Evolutionary conservation across 2,113 vertebrate species (phyloP).

Genomic region (Poeciliopsis retropinna): DNA sequence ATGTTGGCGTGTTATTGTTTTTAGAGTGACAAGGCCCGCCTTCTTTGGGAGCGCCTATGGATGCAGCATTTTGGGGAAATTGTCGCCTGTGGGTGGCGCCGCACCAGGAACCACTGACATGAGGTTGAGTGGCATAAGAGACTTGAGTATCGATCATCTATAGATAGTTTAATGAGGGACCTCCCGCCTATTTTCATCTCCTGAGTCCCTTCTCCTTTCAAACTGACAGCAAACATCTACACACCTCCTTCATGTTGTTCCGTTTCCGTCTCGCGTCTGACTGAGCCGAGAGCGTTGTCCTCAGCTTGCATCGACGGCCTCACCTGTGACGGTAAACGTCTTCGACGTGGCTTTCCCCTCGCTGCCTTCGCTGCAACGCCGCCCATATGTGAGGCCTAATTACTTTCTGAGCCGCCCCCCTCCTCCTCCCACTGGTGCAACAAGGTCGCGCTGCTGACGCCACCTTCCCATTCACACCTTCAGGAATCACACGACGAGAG

Average conservation of each 20-base stretch:
- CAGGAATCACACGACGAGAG: conserved; percentile 74
- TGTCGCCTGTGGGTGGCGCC: too few relatives aligned
- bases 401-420: conserved; percentile 66
- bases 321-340: conserved; percentile 49
- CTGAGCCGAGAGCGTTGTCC: conserved; percentile 10
- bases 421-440: conserved; percentile 18
- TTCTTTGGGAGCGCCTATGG: too few relatives aligned
- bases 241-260: neutral
- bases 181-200: neutral
- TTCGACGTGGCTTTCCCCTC: conserved; percentile 33
- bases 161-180: too few relatives aligned
- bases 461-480: conserved; percentile 70
- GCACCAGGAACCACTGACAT: too few relatives aligned
- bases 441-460: conserved; percentile 77
- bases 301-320: conserved; percentile 20
- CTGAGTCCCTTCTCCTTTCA: neutral
- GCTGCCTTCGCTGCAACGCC: conserved; percentile 32
- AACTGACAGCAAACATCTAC: neutral
- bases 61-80: too few relatives aligned
- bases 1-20: too few relatives aligned
- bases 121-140: too few relatives aligned
- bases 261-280: conserved; percentile 14
- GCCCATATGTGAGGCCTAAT: conserved; percentile 71
- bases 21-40: too few relatives aligned
- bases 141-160: too few relatives aligned